phyloP scores from a whole-genome alignment of 2,797 vertebrate genomes.

The Adelosebastes latens region DNA sequence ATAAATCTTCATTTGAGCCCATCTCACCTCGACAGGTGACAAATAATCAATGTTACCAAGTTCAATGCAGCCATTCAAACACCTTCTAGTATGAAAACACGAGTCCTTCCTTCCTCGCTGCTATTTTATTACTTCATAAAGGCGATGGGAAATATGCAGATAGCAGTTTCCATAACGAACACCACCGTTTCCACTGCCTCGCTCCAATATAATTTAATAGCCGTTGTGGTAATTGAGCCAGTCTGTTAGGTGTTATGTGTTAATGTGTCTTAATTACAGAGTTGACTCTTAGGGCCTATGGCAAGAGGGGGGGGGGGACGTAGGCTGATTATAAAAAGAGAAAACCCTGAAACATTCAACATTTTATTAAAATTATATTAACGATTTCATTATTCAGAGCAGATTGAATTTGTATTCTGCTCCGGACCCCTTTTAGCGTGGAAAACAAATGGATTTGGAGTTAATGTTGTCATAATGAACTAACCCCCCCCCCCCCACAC shows the following conservation, averaged over 20 bases:
- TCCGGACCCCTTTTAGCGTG: slow-evolving; percentile 32
- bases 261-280: slow-evolving; percentile 78
- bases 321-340: slow-evolving; percentile 3
- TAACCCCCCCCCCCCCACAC: neutral
- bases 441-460: slow-evolving; percentile 63
- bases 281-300: slow-evolving; percentile 49
- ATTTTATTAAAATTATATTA: slow-evolving; percentile 60
- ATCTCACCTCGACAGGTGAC: neutral
- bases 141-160: slow-evolving; percentile 49
- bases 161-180: slow-evolving; percentile 57
- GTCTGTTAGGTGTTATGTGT: slow-evolving; percentile 72
- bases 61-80: neutral
- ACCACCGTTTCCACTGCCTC: slow-evolving; percentile 40
- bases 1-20: neutral
- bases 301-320: neutral
- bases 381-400: slow-evolving; percentile 58
- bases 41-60: neutral
- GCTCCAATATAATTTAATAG: slow-evolving; percentile 73
- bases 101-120: slow-evolving; percentile 18
- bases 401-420: slow-evolving; percentile 54
- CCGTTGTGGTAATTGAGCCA: slow-evolving; percentile 69
- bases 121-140: slow-evolving; percentile 52
- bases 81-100: neutral
- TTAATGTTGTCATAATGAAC: slow-evolving; percentile 68
- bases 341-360: slow-evolving; percentile 16